phyloP scores from a whole-genome alignment of 2,888 invertebrate genomes.

The Hylaea fasciaria region DNA sequence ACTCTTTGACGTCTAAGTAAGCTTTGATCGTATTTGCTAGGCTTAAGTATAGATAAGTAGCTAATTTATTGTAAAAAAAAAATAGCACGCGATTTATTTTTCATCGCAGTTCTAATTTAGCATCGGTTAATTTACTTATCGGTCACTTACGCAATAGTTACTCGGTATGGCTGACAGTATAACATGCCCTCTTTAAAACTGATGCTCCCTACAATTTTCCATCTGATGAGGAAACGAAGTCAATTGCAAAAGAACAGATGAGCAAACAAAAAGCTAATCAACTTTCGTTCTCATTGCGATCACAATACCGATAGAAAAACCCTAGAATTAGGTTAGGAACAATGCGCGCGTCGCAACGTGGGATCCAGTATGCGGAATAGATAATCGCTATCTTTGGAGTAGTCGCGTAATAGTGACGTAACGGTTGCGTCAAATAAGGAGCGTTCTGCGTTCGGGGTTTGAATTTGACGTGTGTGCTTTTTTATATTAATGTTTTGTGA shows the following conservation, averaged over 20 bases:
- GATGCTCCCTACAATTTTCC: slow-evolving; percentile 14
- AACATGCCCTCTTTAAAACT: slow-evolving; percentile 10
- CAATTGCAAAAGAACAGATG: slow-evolving; percentile 30
- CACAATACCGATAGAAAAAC: slow-evolving; percentile 49
- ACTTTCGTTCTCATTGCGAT: slow-evolving; percentile 40
- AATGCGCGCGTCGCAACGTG: slow-evolving; percentile 40
- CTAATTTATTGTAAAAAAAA: no score
- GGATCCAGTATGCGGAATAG: slow-evolving; percentile 42
- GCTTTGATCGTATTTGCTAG: no score
- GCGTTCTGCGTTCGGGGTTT: slow-evolving; percentile 35
- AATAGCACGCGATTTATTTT: no score
- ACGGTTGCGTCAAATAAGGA: slow-evolving; percentile 29
- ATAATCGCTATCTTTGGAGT: slow-evolving; percentile 37
- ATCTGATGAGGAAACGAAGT: slow-evolving; percentile 30
- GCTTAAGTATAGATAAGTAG: no score
- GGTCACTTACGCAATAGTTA: no score
- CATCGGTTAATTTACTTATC: no score
- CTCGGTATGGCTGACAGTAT: slow-evolving; percentile 1
- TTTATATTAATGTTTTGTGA: no score
- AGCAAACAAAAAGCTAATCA: slow-evolving; percentile 39
- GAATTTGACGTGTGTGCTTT: slow-evolving; percentile 10
- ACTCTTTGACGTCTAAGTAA: no score
- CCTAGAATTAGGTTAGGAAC: slow-evolving; percentile 53
- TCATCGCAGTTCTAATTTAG: no score
- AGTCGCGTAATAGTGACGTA: slow-evolving; percentile 42